Base-by-base conservation (phyloP, 1,140 invertebrate species). In the Calephelis nemesis region DNA sequence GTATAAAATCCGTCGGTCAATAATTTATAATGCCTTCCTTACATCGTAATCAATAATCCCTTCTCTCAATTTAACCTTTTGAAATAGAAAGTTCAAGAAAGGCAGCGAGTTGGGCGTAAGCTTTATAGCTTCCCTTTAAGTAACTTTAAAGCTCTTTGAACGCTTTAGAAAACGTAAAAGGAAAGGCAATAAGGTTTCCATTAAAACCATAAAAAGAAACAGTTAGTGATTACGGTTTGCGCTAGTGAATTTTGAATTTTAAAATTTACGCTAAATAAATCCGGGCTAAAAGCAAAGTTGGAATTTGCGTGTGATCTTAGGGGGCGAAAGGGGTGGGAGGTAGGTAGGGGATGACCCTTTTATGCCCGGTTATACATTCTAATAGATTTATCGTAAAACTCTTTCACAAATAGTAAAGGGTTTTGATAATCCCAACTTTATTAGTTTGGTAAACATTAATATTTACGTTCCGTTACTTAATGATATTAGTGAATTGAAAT, bases 91-190 rank as follows among this genome's bases (percentile, higher is more conserved):
- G 54, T 60, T 60, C 30, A 60, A 60, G 54, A 40, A 60, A 60
- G 54, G 12, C 54, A 12, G 7, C 12, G 39, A 60, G 39, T 60
- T 60, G 12, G 54, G 7, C 54, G 54, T 60, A 60, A 64, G 42
- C 63, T 48, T 64, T 67, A 58, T 45, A 47, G 50, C 54, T 58
- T 67, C 50, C 47, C 63, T 45, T 54, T 54, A 45, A 67, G 52
- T 66, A 67, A 58, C 50, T 67, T 67, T 67, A 47, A 58, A 67
- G 65, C 65, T 67, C 65, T 60, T 67, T 67, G 65, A 67, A 67
- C 19, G 54, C 65, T 67, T 67, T 66, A n/a, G 52, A 67, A 67
- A 67, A 58, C 52, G 45, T 67, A 58, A 60, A 66, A 67, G 54
- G 52, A 42, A 47, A 42, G 65, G 40, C 54, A 60, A 47, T 40